Evolutionary conservation across 2,888 invertebrate species (phyloP), one percentile per base, ranked within the genome.

Genomic region (Odontothrips loti): DNA sequence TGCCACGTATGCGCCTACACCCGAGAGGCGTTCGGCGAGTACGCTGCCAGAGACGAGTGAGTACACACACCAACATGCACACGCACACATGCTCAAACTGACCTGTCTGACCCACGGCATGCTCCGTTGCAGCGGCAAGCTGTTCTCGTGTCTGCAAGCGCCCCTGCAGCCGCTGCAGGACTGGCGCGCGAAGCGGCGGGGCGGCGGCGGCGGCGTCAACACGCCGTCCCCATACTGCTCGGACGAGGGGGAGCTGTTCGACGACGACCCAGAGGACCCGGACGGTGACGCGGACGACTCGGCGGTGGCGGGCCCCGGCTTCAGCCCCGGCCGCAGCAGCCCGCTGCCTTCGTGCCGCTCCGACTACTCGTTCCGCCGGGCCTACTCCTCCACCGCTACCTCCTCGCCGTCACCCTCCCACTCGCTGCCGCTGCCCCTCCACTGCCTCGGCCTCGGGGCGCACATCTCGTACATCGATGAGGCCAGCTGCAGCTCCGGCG

Each of bases 1-100:
- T 91, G 91, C 84, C 90, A 90, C 10, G 90, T 91, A 43, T 91
- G 91, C 84, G 87, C 90, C 6, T 91, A 91, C 84, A 90, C 91
- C 2, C 89, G 89, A 84, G 88, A 90, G 78, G 90, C 90, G 1
- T 91, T 91, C 84, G 89, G 90, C 81, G 90, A 90, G 84, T 88
- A 90, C 83, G 87, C 87, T 47, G 87, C 85, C 82, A 86, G 88
- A 83, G 88, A 89, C 82, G 89, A 89, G 89, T 89, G 86, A 86
- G 88, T 87, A 80, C 34, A 43, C 34, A 43, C 34, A 6, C 34
- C 34, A 6, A 2, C 6, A 43, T 6, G 34, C 47, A n/a, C n/a
- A n/a, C 78, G 20, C 15, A 20, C 78, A 20, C 23, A 4, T 75
- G 23, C n/a, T 34, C 43, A 75, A 27, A 80, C n/a, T n/a, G n/a